Evolutionary conservation across 2,888 invertebrate species (phyloP), one percentile per base, ranked within the genome.

Genomic region (Abscondita cerata): DNA sequence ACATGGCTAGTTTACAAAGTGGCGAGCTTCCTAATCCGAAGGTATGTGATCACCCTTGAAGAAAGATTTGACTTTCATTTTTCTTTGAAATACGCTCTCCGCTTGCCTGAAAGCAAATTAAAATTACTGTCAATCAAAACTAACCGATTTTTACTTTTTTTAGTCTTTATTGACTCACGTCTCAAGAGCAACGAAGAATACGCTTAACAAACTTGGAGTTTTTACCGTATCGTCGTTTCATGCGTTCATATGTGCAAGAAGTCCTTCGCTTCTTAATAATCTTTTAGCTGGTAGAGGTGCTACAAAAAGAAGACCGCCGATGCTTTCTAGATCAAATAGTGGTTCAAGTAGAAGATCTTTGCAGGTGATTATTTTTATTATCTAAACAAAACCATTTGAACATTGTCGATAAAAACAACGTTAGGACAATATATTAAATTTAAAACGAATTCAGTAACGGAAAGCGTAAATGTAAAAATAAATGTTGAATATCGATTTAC

Each of bases 141-240:
- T 31, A 50, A 50, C n/a, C n/a, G 9, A 31, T 41, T 44, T 13
- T 25, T 25, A 41, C 31, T 55, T 48, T 58, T 86, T 85, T 2
- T 89, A 97, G 97, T 96, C 95, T 70, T 85, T 98, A 75, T 86
- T 98, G 76, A 95, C 96, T 59, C 95, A 96, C 84, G 96, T 96
- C 64, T 96, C 96, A 19, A 91, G 96, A 73, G 91, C 93, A 73
- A 96, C 97, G 70, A 98, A 98, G 85, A 91, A 92, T 76, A 95
- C 94, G 48, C 84, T 98, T 76, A 96, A 96, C 84, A 93, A 96
- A 80, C 85, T 98, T 76, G 97, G 97, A 64, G 96, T 97, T 74
- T 97, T 97, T 86, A 97, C 96, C 54, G 97, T 98, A 72, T 97
- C 96, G 59, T 96, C 96, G 69, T 96, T 98, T 85, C 97, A 98